These are phyloP conservation scores for Cydia fagiglandana DNA, from an alignment of 1,140 invertebrate genomes.

Conservation along the genomic window DNA sequence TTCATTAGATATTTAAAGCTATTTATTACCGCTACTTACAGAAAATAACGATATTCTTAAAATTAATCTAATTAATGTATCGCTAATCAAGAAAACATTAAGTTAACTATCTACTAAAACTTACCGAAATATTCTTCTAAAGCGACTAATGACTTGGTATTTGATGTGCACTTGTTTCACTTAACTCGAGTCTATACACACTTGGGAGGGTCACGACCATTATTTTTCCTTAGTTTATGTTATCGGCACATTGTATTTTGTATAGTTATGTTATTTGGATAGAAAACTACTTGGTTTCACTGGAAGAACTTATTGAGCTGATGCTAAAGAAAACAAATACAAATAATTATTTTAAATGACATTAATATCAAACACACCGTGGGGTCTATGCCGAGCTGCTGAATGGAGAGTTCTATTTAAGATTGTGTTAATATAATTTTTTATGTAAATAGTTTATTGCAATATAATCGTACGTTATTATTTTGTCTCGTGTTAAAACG, in stretches of 20 bases:
- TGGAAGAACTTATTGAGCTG: constrained; percentile 28
- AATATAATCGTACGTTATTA: too few species aligned
- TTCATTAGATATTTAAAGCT: not conserved
- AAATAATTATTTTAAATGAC: not conserved
- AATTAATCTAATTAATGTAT: not conserved
- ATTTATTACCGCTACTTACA: not conserved
- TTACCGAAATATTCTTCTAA: constrained; percentile 77
- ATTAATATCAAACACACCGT: not conserved
- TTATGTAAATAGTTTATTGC: too few species aligned
- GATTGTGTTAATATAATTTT: too few species aligned
- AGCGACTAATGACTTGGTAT: constrained; percentile 76
- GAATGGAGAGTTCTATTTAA: too few species aligned
- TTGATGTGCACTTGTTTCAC: constrained; percentile 63
- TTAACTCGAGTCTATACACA: constrained; percentile 30
- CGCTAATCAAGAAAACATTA: not conserved
- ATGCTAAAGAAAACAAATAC: not conserved
- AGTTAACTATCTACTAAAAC: constrained; percentile 39
- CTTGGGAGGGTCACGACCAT: not conserved
- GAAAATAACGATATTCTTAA: not conserved
- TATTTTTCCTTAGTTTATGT: not conserved
- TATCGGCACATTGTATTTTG: not conserved
- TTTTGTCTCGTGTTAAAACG: too few species aligned
- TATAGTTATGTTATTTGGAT: not conserved
- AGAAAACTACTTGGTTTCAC: not conserved
- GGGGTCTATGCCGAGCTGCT: too few species aligned